Base-by-base conservation (phyloP, 2,888 invertebrate genomes). In the Cantharis lateralis region DNA sequence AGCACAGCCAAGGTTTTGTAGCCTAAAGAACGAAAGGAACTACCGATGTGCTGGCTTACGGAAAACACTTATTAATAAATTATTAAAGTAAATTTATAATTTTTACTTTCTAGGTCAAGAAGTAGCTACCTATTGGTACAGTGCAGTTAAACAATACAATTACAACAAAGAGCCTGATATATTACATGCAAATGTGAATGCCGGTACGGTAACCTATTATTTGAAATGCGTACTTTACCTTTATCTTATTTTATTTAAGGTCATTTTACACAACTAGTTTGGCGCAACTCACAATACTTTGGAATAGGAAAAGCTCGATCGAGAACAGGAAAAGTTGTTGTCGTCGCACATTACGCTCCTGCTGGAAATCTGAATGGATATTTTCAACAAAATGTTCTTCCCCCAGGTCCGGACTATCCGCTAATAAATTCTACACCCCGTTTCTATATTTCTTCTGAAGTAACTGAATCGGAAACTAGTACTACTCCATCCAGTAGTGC, bases 241-340 rank as follows among this genome's bases (percentile, higher is more conserved):
- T 24, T 16, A 26, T 62, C 10, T 63, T 62, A 11, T 32, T 81
- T 68, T 13, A 24, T 71, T 87, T 16, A 88, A 95, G 96, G 96
- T 76, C 95, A 96, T 87, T 96, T 96, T 88, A 95, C 95, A 0
- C 96, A 96, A 89, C 90, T 96, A 87, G 94, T 96, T 20, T 96
- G 96, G 96, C 91, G 92, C 61, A 91, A 90, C 68, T 95, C 94
- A 2, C 91, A 92, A 66, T 92, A 93, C 86, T 93, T 96, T 84
- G 96, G 96, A 2, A 92, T 96, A 1, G 96, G 95, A 9, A 95
- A 95, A 85, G 95, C 95, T 0, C 91, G 93, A 71, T 94, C 94
- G 32, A 89, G 93, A 64, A 93, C 93, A 15, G 95, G 95, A 13
- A 95, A 95, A 85, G 91, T 95, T 68, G 93, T 95, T 80, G 95